A percentile compares a stretch with the other conserved stretches of the same genome.
These are phyloP conservation scores for Premnoplex brunnescens DNA, from an alignment of 2,797 vertebrate genomes.

Conservation along the genomic window DNA sequence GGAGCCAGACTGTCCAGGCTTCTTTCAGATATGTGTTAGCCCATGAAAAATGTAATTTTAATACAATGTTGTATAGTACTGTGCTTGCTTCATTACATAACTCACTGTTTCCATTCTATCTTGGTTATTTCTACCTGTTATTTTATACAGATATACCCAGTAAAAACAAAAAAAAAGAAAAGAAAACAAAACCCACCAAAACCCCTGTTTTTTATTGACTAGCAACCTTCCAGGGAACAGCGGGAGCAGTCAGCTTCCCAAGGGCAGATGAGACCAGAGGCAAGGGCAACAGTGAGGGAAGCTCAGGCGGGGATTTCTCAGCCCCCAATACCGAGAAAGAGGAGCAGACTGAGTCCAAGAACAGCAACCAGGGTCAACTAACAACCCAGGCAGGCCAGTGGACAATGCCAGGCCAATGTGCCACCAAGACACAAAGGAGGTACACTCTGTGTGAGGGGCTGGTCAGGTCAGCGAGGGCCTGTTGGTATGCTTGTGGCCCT, in stretches of 20 bases:
- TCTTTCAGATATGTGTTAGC: not conserved
- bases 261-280: not conserved
- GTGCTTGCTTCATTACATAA: not conserved
- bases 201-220: not conserved
- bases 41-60: not conserved
- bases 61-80: not conserved
- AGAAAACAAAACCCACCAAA: not conserved
- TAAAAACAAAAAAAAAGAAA: not conserved
- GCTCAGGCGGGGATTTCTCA: not conserved
- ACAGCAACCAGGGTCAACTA: not conserved
- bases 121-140: not conserved
- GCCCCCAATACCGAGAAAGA: not conserved
- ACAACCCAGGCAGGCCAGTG: not conserved
- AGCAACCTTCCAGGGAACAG: not conserved
- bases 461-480: not conserved
- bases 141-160: not conserved
- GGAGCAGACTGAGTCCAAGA: not conserved
- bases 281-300: accelerated
- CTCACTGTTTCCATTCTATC: not conserved
- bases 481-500: accelerated
- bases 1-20: not conserved
- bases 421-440: not conserved
- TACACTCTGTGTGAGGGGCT: not conserved
- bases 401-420: not conserved
- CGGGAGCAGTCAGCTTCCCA: not conserved